phyloP scores from a whole-genome alignment of 2,113 vertebrate species.

The Sterrhoptilus dennistouni region DNA sequence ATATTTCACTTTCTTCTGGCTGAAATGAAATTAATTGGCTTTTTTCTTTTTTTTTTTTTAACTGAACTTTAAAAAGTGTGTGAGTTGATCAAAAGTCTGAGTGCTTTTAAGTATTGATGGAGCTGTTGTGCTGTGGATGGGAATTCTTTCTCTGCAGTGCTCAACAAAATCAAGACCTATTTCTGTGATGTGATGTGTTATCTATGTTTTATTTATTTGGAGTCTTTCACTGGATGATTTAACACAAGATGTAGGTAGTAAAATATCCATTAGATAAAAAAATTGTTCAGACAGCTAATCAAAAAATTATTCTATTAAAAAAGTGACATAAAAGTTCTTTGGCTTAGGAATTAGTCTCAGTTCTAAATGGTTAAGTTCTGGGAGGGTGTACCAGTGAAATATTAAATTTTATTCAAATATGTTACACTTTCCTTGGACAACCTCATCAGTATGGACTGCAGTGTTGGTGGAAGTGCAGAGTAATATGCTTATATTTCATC shows the following conservation, averaged over 20 bases:
- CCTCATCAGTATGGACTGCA: background rate
- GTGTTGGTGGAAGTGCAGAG: background rate
- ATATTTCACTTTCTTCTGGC: background rate
- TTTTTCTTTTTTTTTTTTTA: background rate
- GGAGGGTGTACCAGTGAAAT: background rate
- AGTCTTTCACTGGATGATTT: background rate
- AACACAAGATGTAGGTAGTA: background rate
- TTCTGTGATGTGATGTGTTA: background rate
- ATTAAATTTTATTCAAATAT: background rate
- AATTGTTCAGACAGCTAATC: background rate
- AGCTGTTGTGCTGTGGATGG: background rate
- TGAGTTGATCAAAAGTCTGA: background rate
- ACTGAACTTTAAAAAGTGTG: background rate
- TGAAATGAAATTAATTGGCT: background rate
- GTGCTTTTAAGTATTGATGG: background rate
- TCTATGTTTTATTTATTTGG: conserved; percentile 5
- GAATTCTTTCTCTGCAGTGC: background rate
- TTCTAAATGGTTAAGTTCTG: background rate
- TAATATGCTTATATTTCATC: background rate
- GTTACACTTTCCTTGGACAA: background rate
- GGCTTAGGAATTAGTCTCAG: background rate
- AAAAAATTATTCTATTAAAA: background rate
- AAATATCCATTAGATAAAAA: background rate
- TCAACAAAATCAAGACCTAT: background rate
- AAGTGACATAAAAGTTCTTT: background rate